A percentile compares a stretch with the other conserved stretches of the same genome.
Conservation (phyloP, 2,113 vertebrate species). For the Dolichallabes microphthalmus region DNA sequence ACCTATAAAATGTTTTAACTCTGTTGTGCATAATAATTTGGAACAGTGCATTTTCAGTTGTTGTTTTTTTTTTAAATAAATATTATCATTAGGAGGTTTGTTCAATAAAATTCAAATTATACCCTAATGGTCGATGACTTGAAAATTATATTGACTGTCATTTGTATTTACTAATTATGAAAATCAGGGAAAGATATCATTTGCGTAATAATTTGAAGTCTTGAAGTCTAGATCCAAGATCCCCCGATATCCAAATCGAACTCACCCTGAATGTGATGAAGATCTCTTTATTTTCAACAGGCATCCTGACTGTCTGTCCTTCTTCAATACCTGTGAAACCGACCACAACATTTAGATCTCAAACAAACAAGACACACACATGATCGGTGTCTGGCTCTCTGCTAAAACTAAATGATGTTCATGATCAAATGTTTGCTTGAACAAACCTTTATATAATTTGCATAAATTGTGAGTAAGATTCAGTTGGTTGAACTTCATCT, state of each 20-base stretch:
- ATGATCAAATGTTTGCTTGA: neutral
- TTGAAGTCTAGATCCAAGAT: neutral
- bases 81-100: too few relatives aligned
- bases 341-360: constrained; percentile 4
- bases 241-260: constrained; percentile 29
- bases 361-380: neutral
- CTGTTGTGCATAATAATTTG: too few relatives aligned
- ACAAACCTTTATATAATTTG: neutral
- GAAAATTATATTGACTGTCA: too few relatives aligned
- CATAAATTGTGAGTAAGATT: neutral
- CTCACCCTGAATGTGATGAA: constrained; percentile 92
- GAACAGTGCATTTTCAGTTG: too few relatives aligned
- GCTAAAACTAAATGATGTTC: neutral
- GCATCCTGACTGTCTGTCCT: constrained; percentile 95
- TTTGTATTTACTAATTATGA: too few relatives aligned
- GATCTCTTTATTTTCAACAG: constrained; percentile 92
- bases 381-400: neutral
- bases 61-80: too few relatives aligned
- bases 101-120: too few relatives aligned
- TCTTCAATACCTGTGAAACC: constrained; percentile 85
- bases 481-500: neutral
- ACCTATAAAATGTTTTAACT: too few relatives aligned
- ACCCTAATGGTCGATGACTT: too few relatives aligned
- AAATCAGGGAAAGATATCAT: too few relatives aligned
- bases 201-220: too few relatives aligned